Evolutionary conservation across 2,797 vertebrate species (phyloP).

Genomic region (Loriculus beryllinus): DNA sequence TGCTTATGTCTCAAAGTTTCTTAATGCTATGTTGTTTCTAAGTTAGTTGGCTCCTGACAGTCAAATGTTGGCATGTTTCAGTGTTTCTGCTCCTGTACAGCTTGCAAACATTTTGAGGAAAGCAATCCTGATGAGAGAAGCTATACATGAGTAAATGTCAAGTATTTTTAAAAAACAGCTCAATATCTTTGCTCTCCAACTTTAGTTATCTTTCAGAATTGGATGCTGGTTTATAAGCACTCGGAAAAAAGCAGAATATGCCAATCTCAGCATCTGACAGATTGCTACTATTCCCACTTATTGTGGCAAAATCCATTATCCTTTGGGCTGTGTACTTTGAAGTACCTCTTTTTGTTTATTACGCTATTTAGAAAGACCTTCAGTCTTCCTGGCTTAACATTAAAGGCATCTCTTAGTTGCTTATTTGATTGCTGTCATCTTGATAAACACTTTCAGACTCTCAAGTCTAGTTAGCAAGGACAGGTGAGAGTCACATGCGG

Average conservation of each 20-base stretch:
- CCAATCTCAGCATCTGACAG: not conserved
- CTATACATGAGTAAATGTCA: conserved; percentile 42
- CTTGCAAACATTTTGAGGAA: conserved; percentile 47
- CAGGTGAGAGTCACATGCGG: not conserved
- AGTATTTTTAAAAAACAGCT: conserved; percentile 15
- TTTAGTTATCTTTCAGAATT: conserved; percentile 16
- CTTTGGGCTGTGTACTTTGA: not conserved
- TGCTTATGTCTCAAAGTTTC: not conserved
- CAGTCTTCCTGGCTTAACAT: not conserved
- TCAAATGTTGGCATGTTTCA: conserved; percentile 15
- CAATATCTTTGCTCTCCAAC: not conserved
- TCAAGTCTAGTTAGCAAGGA: not conserved
- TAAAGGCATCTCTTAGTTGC: not conserved
- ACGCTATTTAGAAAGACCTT: not conserved
- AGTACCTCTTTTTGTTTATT: not conserved
- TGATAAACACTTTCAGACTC: not conserved
- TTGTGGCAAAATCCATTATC: not conserved
- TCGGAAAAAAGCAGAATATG: not conserved
- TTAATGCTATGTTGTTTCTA: not conserved
- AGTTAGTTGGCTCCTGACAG: not conserved
- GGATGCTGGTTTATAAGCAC: not conserved
- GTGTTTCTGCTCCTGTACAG: conserved; percentile 12
- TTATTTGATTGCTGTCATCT: not conserved
- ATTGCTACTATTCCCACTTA: not conserved
- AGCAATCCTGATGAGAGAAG: conserved; percentile 36